phyloP scores from a whole-genome alignment of 2,797 vertebrate species.

The Molossus alvarezi region DNA sequence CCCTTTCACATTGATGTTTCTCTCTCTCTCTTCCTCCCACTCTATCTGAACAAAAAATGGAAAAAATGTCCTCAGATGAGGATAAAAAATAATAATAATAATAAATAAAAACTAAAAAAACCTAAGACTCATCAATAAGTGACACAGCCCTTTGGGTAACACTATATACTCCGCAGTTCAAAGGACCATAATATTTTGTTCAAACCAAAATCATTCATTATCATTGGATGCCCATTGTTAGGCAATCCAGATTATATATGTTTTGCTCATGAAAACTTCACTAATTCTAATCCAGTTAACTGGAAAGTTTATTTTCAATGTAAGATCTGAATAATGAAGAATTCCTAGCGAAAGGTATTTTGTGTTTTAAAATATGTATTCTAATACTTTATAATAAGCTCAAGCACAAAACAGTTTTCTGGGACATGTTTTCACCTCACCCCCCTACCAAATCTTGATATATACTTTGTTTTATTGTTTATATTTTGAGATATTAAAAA shows the following conservation, averaged over 20 bases:
- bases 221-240: slow-evolving; percentile 40
- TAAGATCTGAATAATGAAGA: slow-evolving; percentile 48
- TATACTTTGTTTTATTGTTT: slow-evolving; percentile 6
- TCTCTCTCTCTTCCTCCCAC: no score
- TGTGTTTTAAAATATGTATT: slow-evolving; percentile 60
- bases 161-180: not conserved
- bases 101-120: not conserved
- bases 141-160: slow-evolving; percentile 19
- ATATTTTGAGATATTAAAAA: slow-evolving; percentile 47
- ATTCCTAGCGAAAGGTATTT: slow-evolving; percentile 30
- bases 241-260: not conserved
- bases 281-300: slow-evolving; percentile 60
- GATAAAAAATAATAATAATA: no score
- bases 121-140: slow-evolving; percentile 56
- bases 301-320: slow-evolving; percentile 25
- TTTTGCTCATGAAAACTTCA: slow-evolving; percentile 35
- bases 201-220: not conserved
- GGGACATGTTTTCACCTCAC: not conserved
- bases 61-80: no score
- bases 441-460: not conserved
- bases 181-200: not conserved
- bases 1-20: no score
- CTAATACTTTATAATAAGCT: slow-evolving; percentile 41
- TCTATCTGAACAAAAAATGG: no score
- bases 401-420: slow-evolving; percentile 14